Percentiles rank a stretch among this genome's conserved stretches.
Evolutionary conservation across 2,797 vertebrate species (phyloP).

Genomic region (Lepidocolaptes lacrymiger): DNA sequence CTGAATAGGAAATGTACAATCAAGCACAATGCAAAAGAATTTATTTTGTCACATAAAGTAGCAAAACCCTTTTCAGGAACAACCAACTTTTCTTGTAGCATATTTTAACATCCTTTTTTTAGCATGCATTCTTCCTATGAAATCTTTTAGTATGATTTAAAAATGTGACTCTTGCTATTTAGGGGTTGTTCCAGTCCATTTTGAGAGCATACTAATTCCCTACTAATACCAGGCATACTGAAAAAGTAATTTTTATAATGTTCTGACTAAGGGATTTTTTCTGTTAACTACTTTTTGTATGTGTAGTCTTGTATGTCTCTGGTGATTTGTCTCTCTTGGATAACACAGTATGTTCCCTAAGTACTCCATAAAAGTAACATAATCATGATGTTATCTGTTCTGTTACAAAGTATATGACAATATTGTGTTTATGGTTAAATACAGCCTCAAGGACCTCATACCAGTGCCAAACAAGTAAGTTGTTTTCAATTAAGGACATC

Average conservation of each 20-base stretch:
- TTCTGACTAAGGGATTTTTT: background rate
- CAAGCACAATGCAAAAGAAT: background rate
- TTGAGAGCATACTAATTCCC: background rate
- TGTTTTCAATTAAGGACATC: conserved; percentile 70
- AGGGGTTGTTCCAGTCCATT: background rate
- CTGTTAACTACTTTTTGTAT: background rate
- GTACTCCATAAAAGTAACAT: conserved; percentile 37
- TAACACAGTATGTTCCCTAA: conserved; percentile 6
- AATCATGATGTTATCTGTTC: conserved; percentile 46
- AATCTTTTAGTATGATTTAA: background rate
- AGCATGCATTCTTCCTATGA: background rate
- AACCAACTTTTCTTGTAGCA: fast-evolving
- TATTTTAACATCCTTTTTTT: background rate
- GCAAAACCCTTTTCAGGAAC: background rate
- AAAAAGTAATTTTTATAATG: background rate
- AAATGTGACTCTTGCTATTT: background rate
- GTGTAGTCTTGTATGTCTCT: background rate
- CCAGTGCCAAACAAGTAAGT: conserved; percentile 39
- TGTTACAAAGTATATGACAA: conserved; percentile 44
- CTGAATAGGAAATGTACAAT: background rate
- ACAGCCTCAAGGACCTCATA: conserved; percentile 58
- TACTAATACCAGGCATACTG: background rate
- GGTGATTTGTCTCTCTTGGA: conserved; percentile 39
- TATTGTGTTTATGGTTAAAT: conserved; percentile 63
- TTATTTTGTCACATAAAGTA: background rate